Percentiles rank a stretch among this genome's conserved stretches.
Evolutionary conservation across 1,140 invertebrate species (phyloP).

Genomic region (Diploscapter pachys): DNA sequence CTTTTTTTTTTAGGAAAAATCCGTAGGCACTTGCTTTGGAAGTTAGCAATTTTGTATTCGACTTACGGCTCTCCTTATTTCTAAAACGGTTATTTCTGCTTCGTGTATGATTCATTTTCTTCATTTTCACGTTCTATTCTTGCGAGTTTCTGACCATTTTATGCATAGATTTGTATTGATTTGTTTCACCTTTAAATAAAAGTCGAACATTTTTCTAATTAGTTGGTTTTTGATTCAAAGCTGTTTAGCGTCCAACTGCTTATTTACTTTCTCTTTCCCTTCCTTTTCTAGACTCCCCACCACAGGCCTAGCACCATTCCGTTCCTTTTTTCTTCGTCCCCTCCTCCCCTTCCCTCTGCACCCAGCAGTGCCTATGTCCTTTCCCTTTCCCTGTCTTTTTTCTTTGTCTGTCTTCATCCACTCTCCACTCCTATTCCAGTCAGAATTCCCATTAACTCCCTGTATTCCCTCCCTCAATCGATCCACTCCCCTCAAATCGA

Average conservation of each 20-base stretch:
- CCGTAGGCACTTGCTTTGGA: no score
- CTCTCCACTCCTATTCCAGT: not conserved
- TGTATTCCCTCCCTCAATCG: not conserved
- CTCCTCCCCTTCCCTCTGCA: not conserved
- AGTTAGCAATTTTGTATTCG: no score
- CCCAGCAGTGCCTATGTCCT: not conserved
- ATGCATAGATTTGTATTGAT: not conserved
- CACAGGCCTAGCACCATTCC: not conserved
- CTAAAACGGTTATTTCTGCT: no score
- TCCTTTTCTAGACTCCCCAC: not conserved
- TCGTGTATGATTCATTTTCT: no score
- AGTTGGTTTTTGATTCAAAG: not conserved
- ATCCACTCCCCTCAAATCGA: not conserved
- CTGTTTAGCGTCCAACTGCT: not conserved
- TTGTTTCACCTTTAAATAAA: not conserved
- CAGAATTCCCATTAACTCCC: not conserved
- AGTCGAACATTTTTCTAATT: not conserved
- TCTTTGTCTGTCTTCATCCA: not conserved
- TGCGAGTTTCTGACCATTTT: not conserved
- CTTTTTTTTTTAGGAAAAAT: no score
- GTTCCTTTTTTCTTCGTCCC: slow-evolving; percentile 1
- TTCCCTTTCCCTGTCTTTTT: not conserved
- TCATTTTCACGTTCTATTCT: not conserved
- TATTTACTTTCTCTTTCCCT: not conserved
- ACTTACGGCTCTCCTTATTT: no score